Evolutionary conservation across 2,113 vertebrate genomes (phyloP).

Genomic region (Saguinus imperator): DNA sequence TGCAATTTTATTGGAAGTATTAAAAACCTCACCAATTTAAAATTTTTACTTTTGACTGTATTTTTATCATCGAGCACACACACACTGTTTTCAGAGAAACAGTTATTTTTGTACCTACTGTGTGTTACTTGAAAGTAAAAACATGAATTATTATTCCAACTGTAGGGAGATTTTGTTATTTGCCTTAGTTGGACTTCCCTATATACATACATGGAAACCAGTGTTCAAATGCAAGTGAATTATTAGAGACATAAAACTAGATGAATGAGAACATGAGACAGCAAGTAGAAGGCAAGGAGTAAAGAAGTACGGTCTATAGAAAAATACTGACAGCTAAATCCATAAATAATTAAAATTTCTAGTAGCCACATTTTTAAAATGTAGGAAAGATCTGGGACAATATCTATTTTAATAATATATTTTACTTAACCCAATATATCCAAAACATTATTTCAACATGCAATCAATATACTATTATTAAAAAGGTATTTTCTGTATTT

Average conservation of each 20-base stretch:
- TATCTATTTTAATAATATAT: background rate
- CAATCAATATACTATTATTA: background rate
- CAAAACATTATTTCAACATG: background rate
- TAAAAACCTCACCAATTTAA: background rate
- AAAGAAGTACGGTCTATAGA: too few relatives aligned
- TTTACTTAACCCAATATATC: background rate
- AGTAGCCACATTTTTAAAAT: background rate
- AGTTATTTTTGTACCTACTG: background rate
- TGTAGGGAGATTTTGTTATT: background rate
- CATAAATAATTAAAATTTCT: background rate
- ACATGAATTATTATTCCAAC: background rate
- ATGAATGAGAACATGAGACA: background rate
- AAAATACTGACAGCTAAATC: background rate
- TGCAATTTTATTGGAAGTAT: background rate
- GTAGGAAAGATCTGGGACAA: background rate
- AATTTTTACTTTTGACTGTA: background rate
- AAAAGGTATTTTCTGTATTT: background rate
- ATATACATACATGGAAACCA: accelerated
- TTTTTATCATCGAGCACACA: background rate
- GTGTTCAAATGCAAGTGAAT: background rate
- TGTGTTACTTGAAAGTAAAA: background rate
- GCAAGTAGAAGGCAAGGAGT: background rate
- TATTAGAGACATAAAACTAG: too few relatives aligned
- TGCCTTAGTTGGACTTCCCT: background rate
- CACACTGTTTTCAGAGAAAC: background rate